Conservation (phyloP, 2,113 vertebrate species). For the Ellobius talpinus region DNA sequence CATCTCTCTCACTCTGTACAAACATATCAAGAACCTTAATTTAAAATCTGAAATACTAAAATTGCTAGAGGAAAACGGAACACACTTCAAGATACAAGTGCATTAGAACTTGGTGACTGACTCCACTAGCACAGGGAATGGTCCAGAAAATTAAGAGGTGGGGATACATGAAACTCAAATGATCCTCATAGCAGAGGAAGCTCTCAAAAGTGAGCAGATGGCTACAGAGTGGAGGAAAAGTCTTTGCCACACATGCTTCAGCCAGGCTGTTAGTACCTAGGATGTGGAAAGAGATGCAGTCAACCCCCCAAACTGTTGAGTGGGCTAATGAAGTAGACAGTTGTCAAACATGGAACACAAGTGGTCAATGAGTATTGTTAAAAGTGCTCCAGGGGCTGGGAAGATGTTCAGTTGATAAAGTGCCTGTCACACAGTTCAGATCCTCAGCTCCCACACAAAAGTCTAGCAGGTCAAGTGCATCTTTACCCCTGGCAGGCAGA, state of each 20-base stretch:
- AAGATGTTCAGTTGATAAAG: neutral
- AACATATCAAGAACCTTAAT: neutral
- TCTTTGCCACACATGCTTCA: neutral
- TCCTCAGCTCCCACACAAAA: neutral
- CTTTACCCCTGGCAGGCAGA: neutral
- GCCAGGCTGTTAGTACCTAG: neutral
- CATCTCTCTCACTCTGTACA: neutral
- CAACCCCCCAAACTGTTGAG: neutral
- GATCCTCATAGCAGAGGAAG: neutral
- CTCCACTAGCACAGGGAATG: neutral
- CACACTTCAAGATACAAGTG: neutral
- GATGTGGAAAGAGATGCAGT: neutral
- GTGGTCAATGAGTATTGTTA: neutral
- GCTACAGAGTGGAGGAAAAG: neutral
- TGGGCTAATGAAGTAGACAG: neutral
- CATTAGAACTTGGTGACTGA: neutral
- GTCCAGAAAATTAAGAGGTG: neutral
- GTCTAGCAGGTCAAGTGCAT: neutral
- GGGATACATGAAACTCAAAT: no score
- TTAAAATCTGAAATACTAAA: neutral
- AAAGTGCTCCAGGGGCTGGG: neutral
- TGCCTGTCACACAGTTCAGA: neutral
- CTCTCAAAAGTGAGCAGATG: neutral
- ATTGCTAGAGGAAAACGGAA: no score
- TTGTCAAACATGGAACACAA: neutral